A percentile compares a stretch with the other conserved stretches of the same genome.
Evolutionary conservation across 2,797 vertebrate species (phyloP).

Genomic region (Carapus acus): DNA sequence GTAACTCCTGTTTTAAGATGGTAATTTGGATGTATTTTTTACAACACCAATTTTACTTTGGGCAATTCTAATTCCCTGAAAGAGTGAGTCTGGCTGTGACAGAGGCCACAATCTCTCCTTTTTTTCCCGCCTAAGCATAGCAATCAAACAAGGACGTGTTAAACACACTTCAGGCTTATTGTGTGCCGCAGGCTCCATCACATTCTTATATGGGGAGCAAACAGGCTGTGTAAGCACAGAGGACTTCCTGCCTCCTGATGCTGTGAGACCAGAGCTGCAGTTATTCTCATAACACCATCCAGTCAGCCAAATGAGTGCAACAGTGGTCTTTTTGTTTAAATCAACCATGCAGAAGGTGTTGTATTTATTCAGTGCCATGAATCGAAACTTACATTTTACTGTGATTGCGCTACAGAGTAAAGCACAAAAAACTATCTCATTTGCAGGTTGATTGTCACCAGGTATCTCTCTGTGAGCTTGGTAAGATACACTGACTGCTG

Average conservation of each 20-base stretch:
- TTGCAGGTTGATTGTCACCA: too few species aligned
- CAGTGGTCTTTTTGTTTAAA: too few species aligned
- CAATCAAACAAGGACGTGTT: constrained; percentile 49
- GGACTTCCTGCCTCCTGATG: constrained; percentile 23
- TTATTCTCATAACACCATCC: constrained; percentile 7
- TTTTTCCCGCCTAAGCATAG: constrained; percentile 19
- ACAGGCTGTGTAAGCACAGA: constrained; percentile 47
- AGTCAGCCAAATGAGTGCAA: too few species aligned
- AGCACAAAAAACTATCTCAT: too few species aligned
- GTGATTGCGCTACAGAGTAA: too few species aligned
- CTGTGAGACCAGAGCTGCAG: constrained; percentile 16
- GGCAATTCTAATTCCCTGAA: constrained; percentile 37
- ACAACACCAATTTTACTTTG: constrained; percentile 3
- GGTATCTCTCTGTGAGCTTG: too few species aligned
- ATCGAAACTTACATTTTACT: too few species aligned
- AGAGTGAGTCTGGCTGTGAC: constrained; percentile 27
- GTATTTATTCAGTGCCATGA: too few species aligned
- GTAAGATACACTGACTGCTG: too few species aligned
- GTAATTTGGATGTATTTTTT: constrained; percentile 20
- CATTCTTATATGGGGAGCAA: constrained; percentile 55
- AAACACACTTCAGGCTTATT: constrained; percentile 42
- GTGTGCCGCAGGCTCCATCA: constrained; percentile 34
- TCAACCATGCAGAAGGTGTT: too few species aligned
- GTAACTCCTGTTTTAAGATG: constrained; percentile 3
- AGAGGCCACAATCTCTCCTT: constrained; percentile 32